Evolutionary conservation across 1,140 invertebrate genomes (phyloP).

Genomic region (Marisa cornuarietis): DNA sequence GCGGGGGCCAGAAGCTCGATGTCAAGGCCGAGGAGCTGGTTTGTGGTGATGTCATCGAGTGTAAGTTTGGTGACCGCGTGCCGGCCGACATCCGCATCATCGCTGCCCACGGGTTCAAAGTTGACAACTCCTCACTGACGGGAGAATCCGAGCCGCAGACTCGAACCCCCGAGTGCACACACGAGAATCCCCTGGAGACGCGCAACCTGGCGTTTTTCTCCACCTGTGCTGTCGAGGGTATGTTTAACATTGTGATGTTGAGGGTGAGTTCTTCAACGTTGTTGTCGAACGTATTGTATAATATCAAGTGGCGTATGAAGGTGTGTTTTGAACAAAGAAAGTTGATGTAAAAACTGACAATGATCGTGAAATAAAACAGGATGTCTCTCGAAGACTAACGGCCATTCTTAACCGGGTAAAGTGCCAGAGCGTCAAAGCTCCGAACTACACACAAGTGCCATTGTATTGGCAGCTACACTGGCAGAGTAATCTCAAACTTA

Average conservation of each 20-base stretch:
- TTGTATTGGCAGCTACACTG: too few species aligned
- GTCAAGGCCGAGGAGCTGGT: slow-evolving; percentile 75
- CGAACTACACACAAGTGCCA: too few species aligned
- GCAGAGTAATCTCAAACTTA: too few species aligned
- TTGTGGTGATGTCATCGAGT: slow-evolving; percentile 83
- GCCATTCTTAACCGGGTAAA: too few species aligned
- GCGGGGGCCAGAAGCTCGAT: slow-evolving; percentile 92
- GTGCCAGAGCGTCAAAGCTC: too few species aligned
- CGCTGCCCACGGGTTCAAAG: slow-evolving; percentile 75
- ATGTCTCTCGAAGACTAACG: too few species aligned
- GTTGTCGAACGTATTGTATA: neutral
- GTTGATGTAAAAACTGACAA: too few species aligned
- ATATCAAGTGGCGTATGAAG: too few species aligned
- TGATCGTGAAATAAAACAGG: too few species aligned
- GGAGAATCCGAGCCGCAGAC: slow-evolving; percentile 97
- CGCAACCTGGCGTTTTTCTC: slow-evolving; percentile 98
- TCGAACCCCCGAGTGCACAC: slow-evolving; percentile 89
- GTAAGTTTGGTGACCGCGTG: slow-evolving; percentile 83
- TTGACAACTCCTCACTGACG: slow-evolving; percentile 79
- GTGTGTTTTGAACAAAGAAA: too few species aligned
- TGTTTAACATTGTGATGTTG: neutral
- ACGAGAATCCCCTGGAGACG: slow-evolving; percentile 96
- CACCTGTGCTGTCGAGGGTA: slow-evolving; percentile 93
- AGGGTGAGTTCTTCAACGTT: neutral
- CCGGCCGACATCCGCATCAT: slow-evolving; percentile 86